Evolutionary conservation across 2,113 vertebrate genomes (phyloP).

Genomic region (Sapayoa aenigma): DNA sequence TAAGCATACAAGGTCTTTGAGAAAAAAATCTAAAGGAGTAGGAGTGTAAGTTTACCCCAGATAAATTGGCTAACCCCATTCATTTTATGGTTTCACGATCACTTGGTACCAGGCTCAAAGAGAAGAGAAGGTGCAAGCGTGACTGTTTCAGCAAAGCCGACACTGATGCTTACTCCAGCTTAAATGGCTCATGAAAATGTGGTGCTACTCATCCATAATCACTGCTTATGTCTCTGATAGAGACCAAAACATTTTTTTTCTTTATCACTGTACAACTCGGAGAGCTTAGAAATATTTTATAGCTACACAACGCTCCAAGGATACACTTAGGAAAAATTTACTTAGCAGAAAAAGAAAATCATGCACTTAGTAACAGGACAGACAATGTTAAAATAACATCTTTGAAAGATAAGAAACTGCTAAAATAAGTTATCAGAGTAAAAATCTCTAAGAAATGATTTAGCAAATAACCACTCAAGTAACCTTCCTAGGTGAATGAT

Average conservation of each 20-base stretch:
- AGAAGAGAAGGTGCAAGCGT: rapidly evolving
- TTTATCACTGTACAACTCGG: neutral
- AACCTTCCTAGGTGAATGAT: neutral
- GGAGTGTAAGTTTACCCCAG: neutral
- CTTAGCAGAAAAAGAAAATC: neutral
- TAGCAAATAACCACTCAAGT: neutral
- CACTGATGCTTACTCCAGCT: neutral
- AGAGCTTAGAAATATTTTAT: neutral
- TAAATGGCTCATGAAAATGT: neutral
- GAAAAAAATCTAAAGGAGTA: neutral
- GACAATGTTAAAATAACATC: neutral
- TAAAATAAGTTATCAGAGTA: neutral
- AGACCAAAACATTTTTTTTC: neutral
- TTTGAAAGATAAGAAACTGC: neutral
- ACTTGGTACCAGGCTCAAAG: neutral
- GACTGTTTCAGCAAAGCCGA: neutral
- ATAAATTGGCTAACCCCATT: neutral
- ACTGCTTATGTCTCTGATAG: neutral
- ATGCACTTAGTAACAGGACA: neutral
- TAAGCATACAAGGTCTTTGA: neutral
- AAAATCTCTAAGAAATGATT: neutral
- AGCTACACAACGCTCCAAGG: rapidly evolving
- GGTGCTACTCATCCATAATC: neutral
- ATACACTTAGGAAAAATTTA: neutral
- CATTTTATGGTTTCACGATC: neutral